These are phyloP conservation scores for Ormyrus nitidulus DNA, from an alignment of 2,888 invertebrate species.

Conservation along the genomic window DNA sequence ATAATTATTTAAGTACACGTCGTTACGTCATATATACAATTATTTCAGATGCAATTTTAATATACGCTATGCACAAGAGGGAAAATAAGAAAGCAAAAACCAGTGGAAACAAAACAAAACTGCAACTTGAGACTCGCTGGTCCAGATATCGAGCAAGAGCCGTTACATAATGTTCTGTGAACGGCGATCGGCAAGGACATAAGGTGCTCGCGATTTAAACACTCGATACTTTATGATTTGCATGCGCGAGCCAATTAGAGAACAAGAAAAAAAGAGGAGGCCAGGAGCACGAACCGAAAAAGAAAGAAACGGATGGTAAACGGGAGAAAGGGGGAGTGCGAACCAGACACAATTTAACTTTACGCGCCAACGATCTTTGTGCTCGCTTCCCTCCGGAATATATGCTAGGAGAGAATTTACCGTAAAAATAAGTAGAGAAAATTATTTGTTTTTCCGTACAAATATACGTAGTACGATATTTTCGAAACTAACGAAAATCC, in stretches of 20 bases:
- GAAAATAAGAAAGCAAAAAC: conserved; percentile 6
- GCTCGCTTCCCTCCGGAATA: neutral
- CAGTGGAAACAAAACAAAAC: conserved; percentile 19
- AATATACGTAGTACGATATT: too few species aligned
- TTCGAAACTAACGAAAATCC: too few species aligned
- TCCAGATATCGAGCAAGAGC: conserved; percentile 26
- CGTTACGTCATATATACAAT: conserved; percentile 35
- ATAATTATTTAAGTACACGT: conserved; percentile 31
- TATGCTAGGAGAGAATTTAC: too few species aligned
- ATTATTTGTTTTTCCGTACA: too few species aligned
- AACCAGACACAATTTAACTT: conserved; percentile 14
- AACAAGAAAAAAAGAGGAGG: conserved; percentile 32
- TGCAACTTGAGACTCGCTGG: conserved; percentile 25
- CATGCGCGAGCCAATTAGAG: conserved; percentile 58
- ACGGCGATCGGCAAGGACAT: conserved; percentile 55
- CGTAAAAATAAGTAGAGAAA: too few species aligned
- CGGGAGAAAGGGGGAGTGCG: neutral
- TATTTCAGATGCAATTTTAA: conserved; percentile 23
- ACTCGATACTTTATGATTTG: conserved; percentile 60
- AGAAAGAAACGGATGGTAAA: neutral
- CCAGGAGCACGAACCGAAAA: neutral
- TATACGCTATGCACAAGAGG: neutral
- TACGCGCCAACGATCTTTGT: neutral
- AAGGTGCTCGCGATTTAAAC: conserved; percentile 57
- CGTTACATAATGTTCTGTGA: conserved; percentile 36